Evolutionary conservation across 2,113 vertebrate species (phyloP).

Genomic region (Chlamydotis undulata): DNA sequence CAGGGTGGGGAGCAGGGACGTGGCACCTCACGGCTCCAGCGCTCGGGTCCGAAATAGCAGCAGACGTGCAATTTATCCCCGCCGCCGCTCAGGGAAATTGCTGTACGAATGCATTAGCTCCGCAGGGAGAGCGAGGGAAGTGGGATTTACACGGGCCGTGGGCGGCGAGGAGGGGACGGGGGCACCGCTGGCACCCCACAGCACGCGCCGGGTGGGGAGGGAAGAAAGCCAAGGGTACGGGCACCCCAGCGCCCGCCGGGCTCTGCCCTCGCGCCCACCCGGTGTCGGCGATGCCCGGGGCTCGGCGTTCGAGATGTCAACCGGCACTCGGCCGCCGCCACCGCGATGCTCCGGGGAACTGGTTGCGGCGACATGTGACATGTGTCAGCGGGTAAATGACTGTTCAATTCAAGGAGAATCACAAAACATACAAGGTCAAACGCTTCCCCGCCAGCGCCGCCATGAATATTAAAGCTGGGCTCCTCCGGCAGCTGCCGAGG

Average conservation of each 20-base stretch:
- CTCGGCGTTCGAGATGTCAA: background rate
- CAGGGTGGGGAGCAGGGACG: background rate
- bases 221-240: background rate
- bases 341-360: constrained; percentile 41
- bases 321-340: background rate
- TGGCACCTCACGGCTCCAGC: background rate
- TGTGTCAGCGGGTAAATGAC: constrained; percentile 71
- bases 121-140: constrained; percentile 33
- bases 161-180: background rate
- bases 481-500: background rate
- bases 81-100: constrained; percentile 59
- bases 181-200: fast-evolving
- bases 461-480: constrained; percentile 70
- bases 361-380: constrained; percentile 59
- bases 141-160: background rate
- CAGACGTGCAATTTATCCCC: constrained; percentile 67
- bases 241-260: fast-evolving
- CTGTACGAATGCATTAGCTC: constrained; percentile 71
- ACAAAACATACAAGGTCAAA: constrained; percentile 75
- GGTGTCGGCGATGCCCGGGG: background rate
- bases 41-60: constrained; percentile 65
- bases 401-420: constrained; percentile 74
- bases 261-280: fast-evolving
- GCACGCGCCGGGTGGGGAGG: background rate
- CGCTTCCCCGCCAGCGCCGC: constrained; percentile 34